Conservation (phyloP, 1,140 invertebrate species). For the Diploscapter pachys region DNA sequence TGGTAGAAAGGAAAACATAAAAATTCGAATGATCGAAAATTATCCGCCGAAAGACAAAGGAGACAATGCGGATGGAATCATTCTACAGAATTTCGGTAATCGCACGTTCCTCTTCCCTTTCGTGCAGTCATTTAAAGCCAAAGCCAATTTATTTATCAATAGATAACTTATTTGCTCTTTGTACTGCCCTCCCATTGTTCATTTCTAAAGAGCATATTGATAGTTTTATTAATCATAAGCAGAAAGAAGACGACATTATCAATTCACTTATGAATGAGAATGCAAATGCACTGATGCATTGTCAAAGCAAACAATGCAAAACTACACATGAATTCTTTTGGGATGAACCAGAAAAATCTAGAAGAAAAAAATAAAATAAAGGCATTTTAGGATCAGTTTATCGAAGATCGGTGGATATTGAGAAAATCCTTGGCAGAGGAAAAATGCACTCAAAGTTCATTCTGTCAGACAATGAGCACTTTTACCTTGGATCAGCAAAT, state of each 20-base stretch:
- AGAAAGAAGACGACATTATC: too few relatives aligned
- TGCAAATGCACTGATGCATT: too few relatives aligned
- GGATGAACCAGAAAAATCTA: too few relatives aligned
- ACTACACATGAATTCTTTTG: too few relatives aligned
- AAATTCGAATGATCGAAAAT: conserved; percentile 55
- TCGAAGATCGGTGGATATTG: conserved; percentile 81
- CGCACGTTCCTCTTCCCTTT: not conserved
- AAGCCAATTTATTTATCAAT: too few relatives aligned
- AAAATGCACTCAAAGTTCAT: conserved; percentile 90
- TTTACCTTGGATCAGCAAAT: conserved; percentile 68
- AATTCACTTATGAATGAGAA: too few relatives aligned
- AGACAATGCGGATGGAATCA: conserved; percentile 53
- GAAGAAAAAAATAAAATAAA: conserved; percentile 11
- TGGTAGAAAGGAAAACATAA: conserved; percentile 40
- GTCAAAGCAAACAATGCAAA: too few relatives aligned
- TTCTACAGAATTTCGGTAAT: conserved; percentile 40
- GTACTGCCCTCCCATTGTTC: too few relatives aligned
- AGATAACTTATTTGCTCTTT: too few relatives aligned
- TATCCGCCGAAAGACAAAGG: conserved; percentile 56
- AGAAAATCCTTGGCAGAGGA: conserved; percentile 75
- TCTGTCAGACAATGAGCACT: conserved; percentile 72
- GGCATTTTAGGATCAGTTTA: conserved; percentile 62
- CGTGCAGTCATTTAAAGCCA: too few relatives aligned
- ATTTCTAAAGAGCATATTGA: too few relatives aligned
- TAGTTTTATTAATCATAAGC: too few relatives aligned